Conservation (phyloP, 2,113 vertebrate species). For the Hipposideros armiger region DNA sequence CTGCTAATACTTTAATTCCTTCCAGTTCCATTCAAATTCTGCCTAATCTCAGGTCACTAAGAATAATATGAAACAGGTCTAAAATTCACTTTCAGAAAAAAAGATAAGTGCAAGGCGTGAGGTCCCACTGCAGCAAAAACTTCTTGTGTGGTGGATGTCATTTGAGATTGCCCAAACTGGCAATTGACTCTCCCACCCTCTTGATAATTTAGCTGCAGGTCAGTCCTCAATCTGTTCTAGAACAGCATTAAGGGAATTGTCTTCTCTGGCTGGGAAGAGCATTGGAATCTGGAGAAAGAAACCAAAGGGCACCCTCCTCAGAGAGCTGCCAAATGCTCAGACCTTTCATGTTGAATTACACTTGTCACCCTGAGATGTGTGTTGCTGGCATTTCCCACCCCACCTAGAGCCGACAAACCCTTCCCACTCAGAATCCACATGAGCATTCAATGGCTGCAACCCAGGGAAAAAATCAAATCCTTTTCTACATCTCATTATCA, state of each 20-base stretch:
- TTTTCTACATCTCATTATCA: constrained; percentile 1
- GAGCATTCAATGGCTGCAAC: constrained; percentile 21
- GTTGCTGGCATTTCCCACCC: constrained; percentile 63
- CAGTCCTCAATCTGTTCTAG: neutral
- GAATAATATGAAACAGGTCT: neutral
- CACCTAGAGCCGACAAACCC: constrained; percentile 67
- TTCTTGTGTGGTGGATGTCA: neutral
- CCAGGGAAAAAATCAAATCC: neutral
- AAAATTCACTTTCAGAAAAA: neutral
- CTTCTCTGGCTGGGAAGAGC: constrained; percentile 59
- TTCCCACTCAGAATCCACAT: constrained; percentile 31
- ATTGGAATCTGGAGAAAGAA: constrained; percentile 65
- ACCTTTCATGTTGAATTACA: constrained; percentile 83
- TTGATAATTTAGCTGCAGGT: neutral
- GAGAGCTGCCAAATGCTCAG: constrained; percentile 78
- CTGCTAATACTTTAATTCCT: constrained; percentile 35
- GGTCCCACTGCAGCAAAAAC: neutral
- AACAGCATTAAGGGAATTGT: constrained; percentile 63
- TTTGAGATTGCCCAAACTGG: neutral
- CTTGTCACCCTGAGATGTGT: constrained; percentile 73
- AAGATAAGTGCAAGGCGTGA: neutral
- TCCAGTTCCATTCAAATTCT: neutral
- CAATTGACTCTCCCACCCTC: neutral
- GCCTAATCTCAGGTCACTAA: neutral
- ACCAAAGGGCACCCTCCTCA: constrained; percentile 69